Evolutionary conservation across 2,888 invertebrate genomes (phyloP).

Genomic region (Pandemis heparana): DNA sequence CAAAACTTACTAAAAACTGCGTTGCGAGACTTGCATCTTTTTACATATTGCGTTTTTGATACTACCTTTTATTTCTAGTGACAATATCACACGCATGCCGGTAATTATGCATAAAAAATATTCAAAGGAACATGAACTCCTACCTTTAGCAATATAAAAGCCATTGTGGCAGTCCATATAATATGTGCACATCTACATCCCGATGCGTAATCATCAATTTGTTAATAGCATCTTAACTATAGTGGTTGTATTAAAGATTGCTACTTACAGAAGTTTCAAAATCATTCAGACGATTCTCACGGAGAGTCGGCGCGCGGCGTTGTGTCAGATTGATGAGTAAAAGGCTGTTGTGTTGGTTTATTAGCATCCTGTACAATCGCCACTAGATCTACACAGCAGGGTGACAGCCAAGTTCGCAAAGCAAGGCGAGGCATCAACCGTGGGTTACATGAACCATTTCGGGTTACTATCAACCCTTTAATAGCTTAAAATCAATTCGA

Average conservation of each 20-base stretch:
- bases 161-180: constrained; percentile 20
- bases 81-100: too few species aligned
- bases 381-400: too few species aligned
- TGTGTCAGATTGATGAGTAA: constrained; percentile 9
- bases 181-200: not conserved
- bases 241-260: constrained; percentile 33
- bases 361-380: not conserved
- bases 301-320: not conserved
- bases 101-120: too few species aligned
- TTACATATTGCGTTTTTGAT: too few species aligned
- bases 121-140: constrained; percentile 2
- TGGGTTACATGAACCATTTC: too few species aligned
- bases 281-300: constrained; percentile 13
- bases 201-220: constrained; percentile 31
- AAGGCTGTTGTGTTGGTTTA: not conserved
- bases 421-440: too few species aligned
- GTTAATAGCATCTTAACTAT: constrained; percentile 33
- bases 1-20: too few species aligned
- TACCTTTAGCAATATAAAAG: not conserved
- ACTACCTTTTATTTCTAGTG: too few species aligned
- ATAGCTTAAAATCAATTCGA: too few species aligned
- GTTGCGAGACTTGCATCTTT: too few species aligned
- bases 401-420: too few species aligned
- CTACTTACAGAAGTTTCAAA: constrained; percentile 33
- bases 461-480: too few species aligned